phyloP scores from a whole-genome alignment of 1,140 invertebrate species.

The Arion vulgaris region DNA sequence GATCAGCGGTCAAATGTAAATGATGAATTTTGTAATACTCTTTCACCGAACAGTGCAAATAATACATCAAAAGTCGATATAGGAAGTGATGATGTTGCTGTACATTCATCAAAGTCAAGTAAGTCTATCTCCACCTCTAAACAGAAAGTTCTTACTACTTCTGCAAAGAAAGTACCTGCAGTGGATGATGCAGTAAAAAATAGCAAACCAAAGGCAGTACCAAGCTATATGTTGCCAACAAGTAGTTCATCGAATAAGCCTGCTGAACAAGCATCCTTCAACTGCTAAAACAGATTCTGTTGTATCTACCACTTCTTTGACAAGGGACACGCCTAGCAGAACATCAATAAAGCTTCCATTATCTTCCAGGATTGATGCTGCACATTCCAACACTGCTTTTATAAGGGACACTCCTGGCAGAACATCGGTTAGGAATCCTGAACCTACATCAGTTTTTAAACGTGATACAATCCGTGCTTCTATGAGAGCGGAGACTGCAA shows the following conservation, averaged over 20 bases:
- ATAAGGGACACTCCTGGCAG: conserved; percentile 52
- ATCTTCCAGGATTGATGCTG: conserved; percentile 43
- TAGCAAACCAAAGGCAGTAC: conserved; percentile 45
- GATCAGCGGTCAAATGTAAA: conserved; percentile 43
- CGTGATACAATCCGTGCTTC: conserved; percentile 43
- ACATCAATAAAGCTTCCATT: conserved; percentile 36
- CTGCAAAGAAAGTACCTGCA: conserved; percentile 12
- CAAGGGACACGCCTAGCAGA: conserved; percentile 51
- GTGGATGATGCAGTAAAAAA: conserved; percentile 38
- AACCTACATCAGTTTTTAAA: conserved; percentile 35
- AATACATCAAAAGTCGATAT: conserved; percentile 59
- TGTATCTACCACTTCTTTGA: conserved; percentile 46
- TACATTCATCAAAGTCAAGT: conserved; percentile 39
- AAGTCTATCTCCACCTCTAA: conserved; percentile 38
- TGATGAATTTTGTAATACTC: conserved; percentile 44
- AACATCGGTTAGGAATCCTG: conserved; percentile 41
- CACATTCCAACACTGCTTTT: conserved; percentile 43
- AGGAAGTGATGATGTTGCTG: conserved; percentile 56
- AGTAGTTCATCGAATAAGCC: neutral
- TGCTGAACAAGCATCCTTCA: conserved; percentile 7
- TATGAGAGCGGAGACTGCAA: conserved; percentile 46
- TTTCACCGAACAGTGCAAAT: conserved; percentile 62
- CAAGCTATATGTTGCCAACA: conserved; percentile 57
- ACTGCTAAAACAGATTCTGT: conserved; percentile 42
- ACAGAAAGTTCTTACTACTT: conserved; percentile 24